Evolutionary conservation across 2,797 vertebrate species (phyloP).

Genomic region (Argya squamiceps): DNA sequence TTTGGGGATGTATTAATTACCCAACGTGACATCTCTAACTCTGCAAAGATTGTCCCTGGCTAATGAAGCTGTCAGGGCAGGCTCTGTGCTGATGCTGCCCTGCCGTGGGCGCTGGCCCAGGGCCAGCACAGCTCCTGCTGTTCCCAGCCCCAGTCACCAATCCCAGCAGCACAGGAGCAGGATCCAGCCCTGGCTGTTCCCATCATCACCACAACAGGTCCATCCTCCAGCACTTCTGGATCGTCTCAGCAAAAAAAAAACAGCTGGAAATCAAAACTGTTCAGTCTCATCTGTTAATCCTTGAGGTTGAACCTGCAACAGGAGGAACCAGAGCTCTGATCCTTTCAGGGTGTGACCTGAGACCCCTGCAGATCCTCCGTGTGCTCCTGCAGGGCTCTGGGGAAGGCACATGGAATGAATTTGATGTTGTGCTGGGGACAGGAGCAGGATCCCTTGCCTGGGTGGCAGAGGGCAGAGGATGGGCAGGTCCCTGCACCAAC

Average conservation of each 20-base stretch:
- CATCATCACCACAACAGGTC: accelerated
- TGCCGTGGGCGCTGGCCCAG: neutral
- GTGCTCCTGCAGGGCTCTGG: neutral
- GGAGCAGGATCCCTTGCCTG: neutral
- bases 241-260: accelerated
- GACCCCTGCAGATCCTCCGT: neutral
- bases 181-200: neutral
- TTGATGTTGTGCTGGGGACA: accelerated
- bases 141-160: neutral
- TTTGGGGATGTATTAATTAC: conserved; percentile 1
- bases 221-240: neutral
- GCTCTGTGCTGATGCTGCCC: accelerated
- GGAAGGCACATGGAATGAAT: neutral
- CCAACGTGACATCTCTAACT: neutral
- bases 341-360: neutral
- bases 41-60: neutral
- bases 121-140: neutral
- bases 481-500: neutral
- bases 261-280: neutral
- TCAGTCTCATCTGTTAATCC: neutral
- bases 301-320: accelerated
- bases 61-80: conserved; percentile 22
- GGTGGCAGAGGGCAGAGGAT: neutral
- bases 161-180: neutral
- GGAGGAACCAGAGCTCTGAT: neutral